These are phyloP conservation scores for Meriones psammophilus DNA, from an alignment of 2,797 vertebrate genomes.

Conservation along the genomic window DNA sequence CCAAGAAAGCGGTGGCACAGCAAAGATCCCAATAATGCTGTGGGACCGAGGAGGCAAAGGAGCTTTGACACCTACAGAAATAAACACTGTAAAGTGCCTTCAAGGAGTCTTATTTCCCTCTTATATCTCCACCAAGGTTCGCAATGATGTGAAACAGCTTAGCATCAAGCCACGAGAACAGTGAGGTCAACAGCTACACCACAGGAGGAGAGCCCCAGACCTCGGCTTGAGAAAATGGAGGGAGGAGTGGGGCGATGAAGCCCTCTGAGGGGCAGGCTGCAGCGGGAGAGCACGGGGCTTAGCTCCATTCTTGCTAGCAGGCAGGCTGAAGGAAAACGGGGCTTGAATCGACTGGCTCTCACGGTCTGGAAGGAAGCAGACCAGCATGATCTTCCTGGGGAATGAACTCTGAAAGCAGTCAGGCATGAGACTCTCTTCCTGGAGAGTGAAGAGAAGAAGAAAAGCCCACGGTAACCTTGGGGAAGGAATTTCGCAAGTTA, in stretches of 20 bases:
- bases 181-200: not conserved
- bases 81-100: not conserved
- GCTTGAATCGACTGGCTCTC: slow-evolving; percentile 1
- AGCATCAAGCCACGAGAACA: not conserved
- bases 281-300: not conserved
- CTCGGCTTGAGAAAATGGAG: not conserved
- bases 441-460: slow-evolving; percentile 6
- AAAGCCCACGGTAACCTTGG: slow-evolving; percentile 29
- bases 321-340: not conserved
- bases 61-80: slow-evolving; percentile 4
- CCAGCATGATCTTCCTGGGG: not conserved
- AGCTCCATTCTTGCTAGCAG: not conserved
- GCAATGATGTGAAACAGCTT: slow-evolving; percentile 2
- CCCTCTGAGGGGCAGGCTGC: not conserved
- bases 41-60: not conserved
- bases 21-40: not conserved
- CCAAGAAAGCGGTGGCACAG: slow-evolving; percentile 8
- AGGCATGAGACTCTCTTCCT: not conserved
- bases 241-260: not conserved
- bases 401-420: slow-evolving; percentile 48
- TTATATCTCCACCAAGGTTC: slow-evolving; percentile 42
- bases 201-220: not conserved
- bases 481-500: slow-evolving; percentile 44
- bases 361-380: not conserved
- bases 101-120: not conserved